Conservation (phyloP, 2,113 vertebrate genomes). For the Phalacrocorax brasilianus region DNA sequence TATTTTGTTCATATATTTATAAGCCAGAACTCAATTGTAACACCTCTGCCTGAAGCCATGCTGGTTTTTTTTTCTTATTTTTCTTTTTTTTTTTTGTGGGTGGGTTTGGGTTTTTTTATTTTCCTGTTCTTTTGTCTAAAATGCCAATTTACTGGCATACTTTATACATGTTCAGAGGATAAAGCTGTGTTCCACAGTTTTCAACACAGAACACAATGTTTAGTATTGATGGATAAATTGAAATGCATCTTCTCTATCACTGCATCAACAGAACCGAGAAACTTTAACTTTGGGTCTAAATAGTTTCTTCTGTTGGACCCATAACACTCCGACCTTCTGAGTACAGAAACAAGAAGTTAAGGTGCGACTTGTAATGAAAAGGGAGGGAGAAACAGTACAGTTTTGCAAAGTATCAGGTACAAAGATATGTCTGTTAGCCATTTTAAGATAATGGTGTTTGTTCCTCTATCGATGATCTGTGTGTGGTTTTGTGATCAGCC, state of each 20-base stretch:
- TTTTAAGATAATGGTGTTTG: not conserved
- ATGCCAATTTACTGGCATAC: rapidly evolving
- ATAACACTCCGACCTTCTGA: not conserved
- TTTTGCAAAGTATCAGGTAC: not conserved
- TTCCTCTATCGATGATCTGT: not conserved
- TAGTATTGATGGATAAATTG: not conserved
- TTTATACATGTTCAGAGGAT: not conserved
- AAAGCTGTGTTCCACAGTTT: not conserved
- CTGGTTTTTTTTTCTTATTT: too few species aligned
- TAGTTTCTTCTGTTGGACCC: not conserved
- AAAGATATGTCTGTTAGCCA: not conserved
- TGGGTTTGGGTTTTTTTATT: not conserved
- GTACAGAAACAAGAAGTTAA: not conserved
- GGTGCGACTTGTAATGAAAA: not conserved
- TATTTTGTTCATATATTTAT: not conserved
- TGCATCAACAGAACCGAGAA: not conserved
- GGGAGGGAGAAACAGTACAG: not conserved
- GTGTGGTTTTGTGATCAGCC: not conserved
- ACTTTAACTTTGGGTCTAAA: not conserved
- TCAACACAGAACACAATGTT: rapidly evolving
- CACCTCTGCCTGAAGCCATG: not conserved
- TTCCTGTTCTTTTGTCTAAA: not conserved
- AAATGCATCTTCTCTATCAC: not conserved
- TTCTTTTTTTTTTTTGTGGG: not conserved
- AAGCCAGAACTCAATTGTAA: not conserved